phyloP scores from a whole-genome alignment of 2,113 vertebrate species.

The Macaca mulatta region DNA sequence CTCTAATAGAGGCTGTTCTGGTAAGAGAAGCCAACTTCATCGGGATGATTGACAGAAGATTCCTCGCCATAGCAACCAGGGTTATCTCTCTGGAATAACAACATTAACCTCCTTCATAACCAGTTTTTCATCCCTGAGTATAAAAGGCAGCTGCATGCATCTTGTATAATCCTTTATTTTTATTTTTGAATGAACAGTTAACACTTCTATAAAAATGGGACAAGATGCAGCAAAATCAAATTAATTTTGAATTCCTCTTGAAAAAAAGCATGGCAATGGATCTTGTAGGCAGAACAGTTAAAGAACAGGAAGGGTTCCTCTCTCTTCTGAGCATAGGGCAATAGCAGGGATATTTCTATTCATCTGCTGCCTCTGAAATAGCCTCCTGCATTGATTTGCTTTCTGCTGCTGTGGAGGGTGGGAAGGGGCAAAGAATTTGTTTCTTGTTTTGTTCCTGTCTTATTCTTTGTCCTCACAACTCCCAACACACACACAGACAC shows the following conservation, averaged over 20 bases:
- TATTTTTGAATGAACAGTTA: slow-evolving; percentile 62
- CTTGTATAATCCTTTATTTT: slow-evolving; percentile 76
- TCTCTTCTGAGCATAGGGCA: slow-evolving; percentile 38
- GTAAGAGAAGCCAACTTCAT: slow-evolving; percentile 72
- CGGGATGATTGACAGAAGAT: slow-evolving; percentile 81
- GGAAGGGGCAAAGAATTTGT: neutral
- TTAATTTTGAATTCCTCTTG: slow-evolving; percentile 72
- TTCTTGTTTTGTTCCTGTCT: slow-evolving; percentile 43
- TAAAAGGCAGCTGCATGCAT: slow-evolving; percentile 75
- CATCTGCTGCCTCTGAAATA: neutral
- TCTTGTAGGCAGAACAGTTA: slow-evolving; percentile 55
- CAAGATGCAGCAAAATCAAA: slow-evolving; percentile 66
- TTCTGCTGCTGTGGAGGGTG: neutral
- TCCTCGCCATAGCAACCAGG: slow-evolving; percentile 84
- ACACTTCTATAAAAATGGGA: slow-evolving; percentile 65
- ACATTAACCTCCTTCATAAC: slow-evolving; percentile 80
- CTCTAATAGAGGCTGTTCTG: slow-evolving; percentile 59
- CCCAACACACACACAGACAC: neutral
- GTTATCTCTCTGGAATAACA: slow-evolving; percentile 82
- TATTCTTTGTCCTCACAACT: slow-evolving; percentile 26
- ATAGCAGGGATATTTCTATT: slow-evolving; percentile 50
- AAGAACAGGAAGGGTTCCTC: slow-evolving; percentile 35
- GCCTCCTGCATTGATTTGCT: slow-evolving; percentile 35
- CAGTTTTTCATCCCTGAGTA: slow-evolving; percentile 79
- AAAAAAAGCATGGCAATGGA: slow-evolving; percentile 46